Evolutionary conservation across 2,797 vertebrate genomes (phyloP), one percentile per base, ranked within the genome.

Genomic region (Sebastes minor): DNA sequence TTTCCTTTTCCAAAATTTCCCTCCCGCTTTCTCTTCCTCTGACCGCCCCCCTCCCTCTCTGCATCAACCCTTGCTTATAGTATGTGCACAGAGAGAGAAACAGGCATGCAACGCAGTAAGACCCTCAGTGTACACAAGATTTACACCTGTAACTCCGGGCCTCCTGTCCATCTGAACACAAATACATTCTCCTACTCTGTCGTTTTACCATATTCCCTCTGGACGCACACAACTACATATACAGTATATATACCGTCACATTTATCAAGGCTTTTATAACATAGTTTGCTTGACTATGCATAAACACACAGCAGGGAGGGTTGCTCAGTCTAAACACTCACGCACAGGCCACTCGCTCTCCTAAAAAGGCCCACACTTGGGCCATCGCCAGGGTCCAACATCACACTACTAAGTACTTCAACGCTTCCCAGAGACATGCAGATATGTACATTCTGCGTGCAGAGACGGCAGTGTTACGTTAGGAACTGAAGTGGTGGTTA

Each of bases 361-460:
- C 94, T 93, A 94, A 95, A 95, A 94, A 91, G 93, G 93, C 77
- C 69, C 30, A 80, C 59, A 74, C 71, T 89, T 93, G 91, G 89
- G 65, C 14, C 23, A 20, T 28, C 23, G 88, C 89, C 91, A 94
- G 79, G 56, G 35, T 68, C 77, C 69, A 76, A 70, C 88, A 90
- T 62, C 49, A 55, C 65, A 76, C 79, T 23, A 68, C 83, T 71
- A 74, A 86, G 88, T 76, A 74, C 83, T 67, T 65, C 72, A 87
- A 81, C 85, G 83, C 87, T 90, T 89, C 60, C 77, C 70, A 56
- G 75, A 65, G 80, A 81, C 76, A 64, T 67, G 76, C 32, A 71
- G 80, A 76, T 78, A 81, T 72, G 38, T 61, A 16, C 61, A 74
- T 76, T 9, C 30, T 4, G 9, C 18, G 22, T 59, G 6, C 66